phyloP scores from a whole-genome alignment of 2,113 vertebrate species.

The Anas platyrhynchos region DNA sequence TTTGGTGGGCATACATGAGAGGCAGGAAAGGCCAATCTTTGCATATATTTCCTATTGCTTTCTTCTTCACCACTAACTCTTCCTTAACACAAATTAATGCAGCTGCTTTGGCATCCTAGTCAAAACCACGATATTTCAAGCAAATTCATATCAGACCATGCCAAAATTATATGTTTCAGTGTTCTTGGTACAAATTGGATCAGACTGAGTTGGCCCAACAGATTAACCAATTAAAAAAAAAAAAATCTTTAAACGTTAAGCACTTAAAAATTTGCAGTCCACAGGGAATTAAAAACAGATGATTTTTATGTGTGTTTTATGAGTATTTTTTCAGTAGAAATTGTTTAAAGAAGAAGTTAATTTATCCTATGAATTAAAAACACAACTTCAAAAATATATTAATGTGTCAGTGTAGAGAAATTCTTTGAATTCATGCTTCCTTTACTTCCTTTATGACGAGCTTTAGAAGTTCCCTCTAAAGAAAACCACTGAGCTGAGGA shows the following conservation, averaged over 20 bases:
- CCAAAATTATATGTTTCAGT: background rate
- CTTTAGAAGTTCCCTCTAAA: background rate
- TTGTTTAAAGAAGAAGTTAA: background rate
- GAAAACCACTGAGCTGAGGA: background rate
- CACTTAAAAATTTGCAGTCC: background rate
- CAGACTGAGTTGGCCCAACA: background rate
- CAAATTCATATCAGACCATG: background rate
- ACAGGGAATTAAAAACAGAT: slow-evolving; percentile 10
- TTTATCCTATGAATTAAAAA: slow-evolving; percentile 3
- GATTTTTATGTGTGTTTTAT: background rate
- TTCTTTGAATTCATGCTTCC: background rate
- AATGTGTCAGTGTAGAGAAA: background rate
- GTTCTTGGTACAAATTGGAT: slow-evolving; percentile 46
- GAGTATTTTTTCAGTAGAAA: background rate
- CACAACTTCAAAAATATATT: background rate
- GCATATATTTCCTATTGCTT: slow-evolving; percentile 9
- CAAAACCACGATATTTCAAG: slow-evolving; percentile 38
- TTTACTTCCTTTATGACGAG: background rate
- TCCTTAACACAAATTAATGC: slow-evolving; percentile 20
- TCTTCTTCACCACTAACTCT: background rate
- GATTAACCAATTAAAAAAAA: slow-evolving; percentile 51
- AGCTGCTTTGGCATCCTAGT: slow-evolving; percentile 19
- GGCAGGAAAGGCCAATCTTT: background rate
- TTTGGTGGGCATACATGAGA: background rate
- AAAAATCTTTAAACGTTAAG: background rate